Conservation (phyloP, 2,797 vertebrate species). For the Erethizon dorsatum region DNA sequence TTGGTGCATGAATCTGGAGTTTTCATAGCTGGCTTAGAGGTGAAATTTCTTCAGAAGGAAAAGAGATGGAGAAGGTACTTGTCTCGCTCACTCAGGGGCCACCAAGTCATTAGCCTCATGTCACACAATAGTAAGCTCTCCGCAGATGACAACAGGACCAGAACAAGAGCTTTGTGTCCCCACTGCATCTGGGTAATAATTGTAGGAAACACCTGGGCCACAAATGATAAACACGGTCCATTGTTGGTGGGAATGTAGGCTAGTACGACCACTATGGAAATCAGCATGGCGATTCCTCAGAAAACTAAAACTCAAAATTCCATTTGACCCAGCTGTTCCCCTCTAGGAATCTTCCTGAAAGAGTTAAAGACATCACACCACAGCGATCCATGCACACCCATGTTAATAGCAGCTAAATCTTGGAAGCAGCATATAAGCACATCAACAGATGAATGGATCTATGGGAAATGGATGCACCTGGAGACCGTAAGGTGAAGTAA, state of each 20-base stretch:
- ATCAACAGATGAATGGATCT: background rate
- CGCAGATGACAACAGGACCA: background rate
- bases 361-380: background rate
- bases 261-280: background rate
- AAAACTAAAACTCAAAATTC: background rate
- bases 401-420: background rate
- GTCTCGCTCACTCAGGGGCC: background rate
- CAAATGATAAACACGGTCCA: background rate
- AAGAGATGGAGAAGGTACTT: background rate
- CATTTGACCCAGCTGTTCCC: background rate
- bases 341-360: background rate
- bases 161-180: background rate
- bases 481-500: background rate
- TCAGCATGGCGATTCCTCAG: background rate
- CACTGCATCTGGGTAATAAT: background rate
- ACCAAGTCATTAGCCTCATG: background rate
- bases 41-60: conserved; percentile 6
- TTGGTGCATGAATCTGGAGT: background rate
- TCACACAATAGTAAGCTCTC: background rate
- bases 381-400: background rate
- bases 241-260: background rate
- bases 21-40: background rate
- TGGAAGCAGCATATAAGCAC: background rate
- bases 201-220: background rate
- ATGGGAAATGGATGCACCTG: background rate